Evolutionary conservation across 2,888 invertebrate genomes (phyloP).

Genomic region (Callosobruchus maculatus): DNA sequence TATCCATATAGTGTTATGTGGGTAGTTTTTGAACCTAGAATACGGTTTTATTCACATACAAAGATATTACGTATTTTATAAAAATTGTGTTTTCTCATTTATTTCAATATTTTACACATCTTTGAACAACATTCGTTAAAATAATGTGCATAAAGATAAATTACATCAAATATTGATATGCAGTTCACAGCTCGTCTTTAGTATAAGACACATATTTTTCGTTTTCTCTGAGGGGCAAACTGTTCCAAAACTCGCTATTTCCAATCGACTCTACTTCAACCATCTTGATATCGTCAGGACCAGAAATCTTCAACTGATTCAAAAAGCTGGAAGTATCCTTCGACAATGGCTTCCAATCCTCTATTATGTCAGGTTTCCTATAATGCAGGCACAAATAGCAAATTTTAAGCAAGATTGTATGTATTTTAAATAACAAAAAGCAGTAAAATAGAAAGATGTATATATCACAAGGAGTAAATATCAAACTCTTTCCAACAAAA

Average conservation of each 20-base stretch:
- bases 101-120: no score
- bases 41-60: no score
- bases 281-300: conserved; percentile 22
- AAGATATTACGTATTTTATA: no score
- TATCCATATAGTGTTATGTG: no score
- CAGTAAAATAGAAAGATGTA: no score
- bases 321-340: conserved; percentile 1
- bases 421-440: background rate
- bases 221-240: conserved; percentile 1
- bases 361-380: conserved; percentile 20
- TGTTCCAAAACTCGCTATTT: conserved; percentile 25
- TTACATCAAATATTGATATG: no score
- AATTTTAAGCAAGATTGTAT: background rate
- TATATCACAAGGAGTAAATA: no score
- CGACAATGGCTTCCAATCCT: background rate
- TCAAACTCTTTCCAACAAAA: no score
- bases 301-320: conserved; percentile 22
- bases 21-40: no score
- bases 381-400: background rate
- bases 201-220: background rate
- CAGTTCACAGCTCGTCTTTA: background rate
- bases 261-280: conserved; percentile 16
- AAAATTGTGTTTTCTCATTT: no score
- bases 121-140: no score
- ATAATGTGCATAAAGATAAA: no score